Conservation (phyloP, 2,888 invertebrate genomes). For the Macaria liturata region DNA sequence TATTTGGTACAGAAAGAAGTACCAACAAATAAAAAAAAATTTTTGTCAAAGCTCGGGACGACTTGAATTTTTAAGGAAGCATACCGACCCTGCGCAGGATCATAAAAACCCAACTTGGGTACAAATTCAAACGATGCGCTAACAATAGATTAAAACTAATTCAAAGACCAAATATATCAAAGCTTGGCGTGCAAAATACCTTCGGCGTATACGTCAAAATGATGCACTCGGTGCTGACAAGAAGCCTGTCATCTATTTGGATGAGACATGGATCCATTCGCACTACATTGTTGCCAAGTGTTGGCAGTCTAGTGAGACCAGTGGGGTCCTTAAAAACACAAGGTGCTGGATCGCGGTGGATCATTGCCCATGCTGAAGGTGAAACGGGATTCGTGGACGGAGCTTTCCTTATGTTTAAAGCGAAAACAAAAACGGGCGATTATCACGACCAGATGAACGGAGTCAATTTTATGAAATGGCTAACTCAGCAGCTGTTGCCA, state of each 20-base stretch:
- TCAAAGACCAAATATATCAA: background rate
- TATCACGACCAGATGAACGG: conserved; percentile 9
- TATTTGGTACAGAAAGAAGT: no score
- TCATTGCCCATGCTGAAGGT: conserved; percentile 4
- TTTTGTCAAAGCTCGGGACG: background rate
- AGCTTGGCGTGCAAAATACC: conserved; percentile 1
- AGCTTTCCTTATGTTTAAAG: conserved; percentile 4
- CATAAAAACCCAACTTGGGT: background rate
- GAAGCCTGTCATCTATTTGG: conserved; percentile 1
- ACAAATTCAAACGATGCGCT: background rate
- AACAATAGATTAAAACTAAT: background rate
- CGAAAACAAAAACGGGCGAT: conserved; percentile 3
- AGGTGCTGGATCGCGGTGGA: background rate
- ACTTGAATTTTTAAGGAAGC: background rate
- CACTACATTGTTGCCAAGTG: conserved; percentile 1
- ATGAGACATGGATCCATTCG: conserved; percentile 3
- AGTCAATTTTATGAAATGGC: conserved; percentile 3
- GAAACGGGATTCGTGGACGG: conserved; percentile 3
- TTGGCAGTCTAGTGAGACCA: no score
- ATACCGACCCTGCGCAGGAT: background rate
- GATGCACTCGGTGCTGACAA: background rate
- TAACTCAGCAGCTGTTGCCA: background rate
- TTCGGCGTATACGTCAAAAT: background rate
- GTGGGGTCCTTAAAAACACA: no score
- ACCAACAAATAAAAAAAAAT: no score